Evolutionary conservation across 1,140 invertebrate species (phyloP).

Genomic region (Meteorus sp.): DNA sequence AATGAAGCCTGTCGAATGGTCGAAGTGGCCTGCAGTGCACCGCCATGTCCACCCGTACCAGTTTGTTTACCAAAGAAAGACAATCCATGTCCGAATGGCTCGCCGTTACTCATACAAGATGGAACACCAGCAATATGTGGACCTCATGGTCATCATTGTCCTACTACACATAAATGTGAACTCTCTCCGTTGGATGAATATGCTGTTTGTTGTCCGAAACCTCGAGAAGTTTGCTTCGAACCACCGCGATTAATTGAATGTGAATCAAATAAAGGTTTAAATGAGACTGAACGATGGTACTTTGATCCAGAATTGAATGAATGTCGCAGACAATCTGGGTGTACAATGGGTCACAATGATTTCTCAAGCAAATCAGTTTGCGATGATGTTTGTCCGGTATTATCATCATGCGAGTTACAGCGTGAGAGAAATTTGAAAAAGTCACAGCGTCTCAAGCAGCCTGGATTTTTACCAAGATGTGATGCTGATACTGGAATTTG

Average conservation of each 20-base stretch:
- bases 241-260: constrained; percentile 44
- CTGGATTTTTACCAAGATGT: constrained; percentile 71
- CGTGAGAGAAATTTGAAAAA: constrained; percentile 75
- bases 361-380: constrained; percentile 84
- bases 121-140: constrained; percentile 69
- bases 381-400: constrained; percentile 77
- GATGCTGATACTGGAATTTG: constrained; percentile 72
- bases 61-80: constrained; percentile 77
- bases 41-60: constrained; percentile 74
- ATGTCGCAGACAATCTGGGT: constrained; percentile 70
- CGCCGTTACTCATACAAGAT: constrained; percentile 64
- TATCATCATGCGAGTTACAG: constrained; percentile 78
- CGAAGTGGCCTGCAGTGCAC: constrained; percentile 59
- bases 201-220: constrained; percentile 82
- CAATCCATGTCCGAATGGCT: constrained; percentile 71
- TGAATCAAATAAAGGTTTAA: constrained; percentile 43
- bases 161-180: constrained; percentile 82
- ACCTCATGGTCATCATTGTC: constrained; percentile 72
- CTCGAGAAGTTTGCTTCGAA: constrained; percentile 83
- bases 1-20: constrained; percentile 70
- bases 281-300: constrained; percentile 68
- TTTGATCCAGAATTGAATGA: constrained; percentile 80
- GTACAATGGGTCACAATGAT: constrained; percentile 85
- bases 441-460: constrained; percentile 69
- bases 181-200: constrained; percentile 78